Percentiles rank a stretch among this genome's conserved stretches.
These are phyloP conservation scores for Leptoclinus maculatus DNA, from an alignment of 2,797 vertebrate species.

Conservation along the genomic window DNA sequence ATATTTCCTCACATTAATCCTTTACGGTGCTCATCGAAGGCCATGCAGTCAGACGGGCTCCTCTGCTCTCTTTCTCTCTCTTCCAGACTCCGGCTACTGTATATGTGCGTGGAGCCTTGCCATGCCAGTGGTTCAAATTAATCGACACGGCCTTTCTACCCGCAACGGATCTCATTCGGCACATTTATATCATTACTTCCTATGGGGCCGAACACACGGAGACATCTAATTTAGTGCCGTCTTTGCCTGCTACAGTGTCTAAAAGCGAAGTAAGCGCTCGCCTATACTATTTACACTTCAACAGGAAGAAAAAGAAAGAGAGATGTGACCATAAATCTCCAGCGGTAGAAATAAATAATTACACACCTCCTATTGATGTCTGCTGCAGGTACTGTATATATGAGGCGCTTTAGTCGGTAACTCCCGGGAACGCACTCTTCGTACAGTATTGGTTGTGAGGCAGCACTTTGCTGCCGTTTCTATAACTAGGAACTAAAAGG, in stretches of 20 bases:
- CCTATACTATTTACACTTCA: conserved; percentile 10
- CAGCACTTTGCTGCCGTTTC: conserved; percentile 28
- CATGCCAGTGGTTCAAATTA: conserved; percentile 64
- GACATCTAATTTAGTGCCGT: conserved; percentile 61
- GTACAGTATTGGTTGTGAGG: conserved; percentile 15
- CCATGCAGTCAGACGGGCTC: conserved; percentile 37
- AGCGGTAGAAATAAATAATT: conserved; percentile 29
- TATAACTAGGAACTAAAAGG: conserved; percentile 26
- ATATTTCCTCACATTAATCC: conserved; percentile 65
- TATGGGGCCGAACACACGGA: conserved; percentile 51
- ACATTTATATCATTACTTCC: conserved; percentile 65
- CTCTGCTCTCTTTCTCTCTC: conserved; percentile 21
- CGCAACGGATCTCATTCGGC: conserved; percentile 44
- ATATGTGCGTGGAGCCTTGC: conserved; percentile 31
- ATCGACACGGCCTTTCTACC: conserved; percentile 67
- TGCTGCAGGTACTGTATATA: conserved; percentile 22
- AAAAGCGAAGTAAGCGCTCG: conserved; percentile 31
- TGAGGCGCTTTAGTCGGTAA: conserved; percentile 19
- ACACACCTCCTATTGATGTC: conserved; percentile 26
- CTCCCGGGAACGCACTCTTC: conserved; percentile 10
- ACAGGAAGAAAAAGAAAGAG: conserved; percentile 37
- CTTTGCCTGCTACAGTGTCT: conserved; percentile 25
- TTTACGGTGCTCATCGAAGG: conserved; percentile 52
- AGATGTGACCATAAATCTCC: conserved; percentile 34
- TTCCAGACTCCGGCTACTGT: conserved; percentile 40